Evolutionary conservation across 2,888 invertebrate species (phyloP).

Genomic region (Lypha dubia): DNA sequence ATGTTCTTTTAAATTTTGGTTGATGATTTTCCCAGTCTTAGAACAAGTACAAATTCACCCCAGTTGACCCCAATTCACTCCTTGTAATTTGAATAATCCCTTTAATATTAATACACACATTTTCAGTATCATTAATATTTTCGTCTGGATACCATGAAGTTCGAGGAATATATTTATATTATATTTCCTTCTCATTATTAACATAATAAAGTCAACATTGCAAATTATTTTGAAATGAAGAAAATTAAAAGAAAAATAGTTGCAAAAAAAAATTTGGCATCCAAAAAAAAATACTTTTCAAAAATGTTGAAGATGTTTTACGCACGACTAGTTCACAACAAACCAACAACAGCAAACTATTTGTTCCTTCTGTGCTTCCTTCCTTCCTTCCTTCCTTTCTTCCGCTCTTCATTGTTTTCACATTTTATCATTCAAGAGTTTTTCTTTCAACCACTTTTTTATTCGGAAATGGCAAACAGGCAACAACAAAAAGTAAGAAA

Average conservation of each 20-base stretch:
- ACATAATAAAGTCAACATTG: background rate
- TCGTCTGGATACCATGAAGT: too few relatives aligned
- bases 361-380: slow-evolving; percentile 43
- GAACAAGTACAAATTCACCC: too few relatives aligned
- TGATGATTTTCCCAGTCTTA: too few relatives aligned
- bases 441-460: background rate
- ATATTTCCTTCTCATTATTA: slow-evolving; percentile 2
- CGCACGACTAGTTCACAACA: slow-evolving; percentile 43
- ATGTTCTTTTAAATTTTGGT: too few relatives aligned
- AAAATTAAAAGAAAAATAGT: background rate
- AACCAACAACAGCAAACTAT: slow-evolving; percentile 41
- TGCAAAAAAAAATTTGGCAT: background rate
- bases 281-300: background rate
- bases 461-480: background rate
- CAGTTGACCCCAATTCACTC: too few relatives aligned
- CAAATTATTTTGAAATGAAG: background rate
- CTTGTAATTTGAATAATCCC: too few relatives aligned
- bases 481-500: background rate
- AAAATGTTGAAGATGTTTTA: slow-evolving; percentile 41
- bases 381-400: slow-evolving; percentile 29
- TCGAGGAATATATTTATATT: background rate
- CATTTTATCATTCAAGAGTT: slow-evolving; percentile 28
- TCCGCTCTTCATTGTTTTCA: slow-evolving; percentile 33
- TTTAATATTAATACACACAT: too few relatives aligned
- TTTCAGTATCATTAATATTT: too few relatives aligned